These are phyloP conservation scores for Miniopterus natalensis DNA, from an alignment of 2,113 vertebrate genomes.

Conservation along the genomic window DNA sequence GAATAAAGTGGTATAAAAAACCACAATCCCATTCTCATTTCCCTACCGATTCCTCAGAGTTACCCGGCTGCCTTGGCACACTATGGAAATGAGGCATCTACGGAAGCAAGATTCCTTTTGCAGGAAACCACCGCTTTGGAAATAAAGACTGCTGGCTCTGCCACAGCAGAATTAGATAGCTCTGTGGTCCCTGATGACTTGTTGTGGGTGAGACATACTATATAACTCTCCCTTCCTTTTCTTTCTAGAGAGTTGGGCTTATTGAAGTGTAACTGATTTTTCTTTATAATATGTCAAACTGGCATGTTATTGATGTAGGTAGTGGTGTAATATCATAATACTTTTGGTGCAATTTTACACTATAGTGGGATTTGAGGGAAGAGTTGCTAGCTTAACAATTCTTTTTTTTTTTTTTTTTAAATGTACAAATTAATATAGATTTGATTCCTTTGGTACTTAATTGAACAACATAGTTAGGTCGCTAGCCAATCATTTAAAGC, in stretches of 20 bases:
- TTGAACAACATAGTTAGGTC: constrained; percentile 45
- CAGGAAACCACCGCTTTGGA: constrained; percentile 50
- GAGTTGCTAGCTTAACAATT: not conserved
- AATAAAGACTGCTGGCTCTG: constrained; percentile 27
- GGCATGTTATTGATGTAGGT: constrained; percentile 78
- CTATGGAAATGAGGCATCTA: constrained; percentile 25
- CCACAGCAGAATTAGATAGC: not conserved
- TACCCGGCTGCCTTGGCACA: constrained; percentile 1
- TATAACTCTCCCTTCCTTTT: constrained; percentile 54
- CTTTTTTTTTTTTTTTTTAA: not conserved
- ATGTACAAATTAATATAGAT: constrained; percentile 36
- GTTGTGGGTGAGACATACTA: constrained; percentile 55
- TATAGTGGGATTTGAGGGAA: constrained; percentile 33
- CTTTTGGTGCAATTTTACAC: constrained; percentile 74
- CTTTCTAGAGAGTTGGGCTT: constrained; percentile 74
- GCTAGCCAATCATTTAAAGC: constrained; percentile 36
- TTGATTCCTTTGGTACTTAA: not conserved
- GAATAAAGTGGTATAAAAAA: not conserved
- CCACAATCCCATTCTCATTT: constrained; percentile 4
- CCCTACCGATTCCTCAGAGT: not conserved
- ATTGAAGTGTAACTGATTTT: constrained; percentile 73
- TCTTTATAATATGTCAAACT: constrained; percentile 80
- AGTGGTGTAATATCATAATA: constrained; percentile 57
- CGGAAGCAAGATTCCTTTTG: not conserved
- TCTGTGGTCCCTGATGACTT: constrained; percentile 64